Base-by-base conservation (phyloP, 2,797 vertebrate genomes). In the Sarcophilus harrisii region DNA sequence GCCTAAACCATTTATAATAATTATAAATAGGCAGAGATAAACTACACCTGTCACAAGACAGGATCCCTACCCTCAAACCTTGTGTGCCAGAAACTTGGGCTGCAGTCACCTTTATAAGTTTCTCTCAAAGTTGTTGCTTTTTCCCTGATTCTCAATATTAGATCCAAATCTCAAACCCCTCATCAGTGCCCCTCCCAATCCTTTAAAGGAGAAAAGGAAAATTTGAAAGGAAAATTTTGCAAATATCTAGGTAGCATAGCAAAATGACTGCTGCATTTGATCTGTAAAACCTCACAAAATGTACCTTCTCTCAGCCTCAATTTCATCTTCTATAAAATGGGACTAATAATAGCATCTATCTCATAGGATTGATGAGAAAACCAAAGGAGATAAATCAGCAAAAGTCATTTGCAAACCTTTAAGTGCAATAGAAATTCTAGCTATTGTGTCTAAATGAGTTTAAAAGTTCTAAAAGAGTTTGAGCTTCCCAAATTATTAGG, bases 31-130 rank as follows among this genome's bases (percentile, higher is more conserved):
- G 96, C 95, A 93, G 95, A 97, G 96, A 95, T 96, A 98, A 98
- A 98, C 96, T 96, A 97, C 92, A 97, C 95, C 97, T 97, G 97
- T 97, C 97, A 97, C 97, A 97, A 97, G 96, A 97, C 97, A 96
- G 91, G 94, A 97, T 96, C 95, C 91, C 94, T 90, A 93, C 90
- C 94, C 52, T 52, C 94, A 96, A 55, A 96, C 96, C 5, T 57
- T 58, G 92, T 97, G 94, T 97, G 97, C 96, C 94, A 96, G 96
- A 98, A 96, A 97, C 96, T 95, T 30, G 62, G 94, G 94, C 97
- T 97, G 95, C 21, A 45, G 91, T 97, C 93, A 58, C 38, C 73
- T 94, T 96, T 87, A 90, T 90, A 95, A 92, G 94, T 98, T 96
- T 95, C 58, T 96, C 94, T 45, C 60, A 58, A 94, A 94, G 57